A percentile compares a stretch with the other conserved stretches of the same genome.
Conservation (phyloP, 2,888 invertebrate genomes). For the Nemotelus nigrinus region DNA sequence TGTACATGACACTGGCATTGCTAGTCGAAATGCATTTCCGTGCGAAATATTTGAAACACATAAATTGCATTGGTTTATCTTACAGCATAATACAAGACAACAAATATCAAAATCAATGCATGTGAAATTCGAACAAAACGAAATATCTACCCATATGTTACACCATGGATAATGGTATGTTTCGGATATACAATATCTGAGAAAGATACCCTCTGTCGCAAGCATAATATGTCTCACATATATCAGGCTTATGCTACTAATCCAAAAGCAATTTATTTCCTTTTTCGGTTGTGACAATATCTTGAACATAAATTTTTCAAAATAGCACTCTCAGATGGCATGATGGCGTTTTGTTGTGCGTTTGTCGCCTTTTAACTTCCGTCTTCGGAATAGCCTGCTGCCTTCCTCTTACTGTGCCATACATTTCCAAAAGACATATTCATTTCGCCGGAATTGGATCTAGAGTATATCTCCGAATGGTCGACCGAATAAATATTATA, state of each 20-base stretch:
- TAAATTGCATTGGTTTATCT: slow-evolving; percentile 18
- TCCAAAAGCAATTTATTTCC: slow-evolving; percentile 52
- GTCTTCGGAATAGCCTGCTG: background rate
- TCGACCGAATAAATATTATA: slow-evolving; percentile 18
- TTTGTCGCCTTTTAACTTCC: slow-evolving; percentile 9
- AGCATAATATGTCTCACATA: slow-evolving; percentile 50
- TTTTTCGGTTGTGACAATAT: slow-evolving; percentile 51
- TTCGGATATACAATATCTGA: slow-evolving; percentile 12
- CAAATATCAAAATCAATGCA: background rate
- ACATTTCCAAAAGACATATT: slow-evolving; percentile 9
- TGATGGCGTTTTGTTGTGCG: slow-evolving; percentile 29
- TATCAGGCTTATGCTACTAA: slow-evolving; percentile 51
- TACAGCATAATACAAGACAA: background rate
- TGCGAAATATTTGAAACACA: slow-evolving; percentile 6
- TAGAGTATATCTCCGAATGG: background rate
- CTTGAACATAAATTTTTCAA: slow-evolving; percentile 51
- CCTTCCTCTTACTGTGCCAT: background rate
- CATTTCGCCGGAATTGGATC: slow-evolving; percentile 17
- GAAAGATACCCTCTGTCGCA: slow-evolving; percentile 46
- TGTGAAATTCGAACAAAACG: background rate
- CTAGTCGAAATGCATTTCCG: background rate
- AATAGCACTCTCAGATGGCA: slow-evolving; percentile 48
- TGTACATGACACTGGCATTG: too few species aligned
- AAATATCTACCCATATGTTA: background rate
- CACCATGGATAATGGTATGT: background rate